phyloP scores from a whole-genome alignment of 2,888 invertebrate species.

The Ennomos erosarius region DNA sequence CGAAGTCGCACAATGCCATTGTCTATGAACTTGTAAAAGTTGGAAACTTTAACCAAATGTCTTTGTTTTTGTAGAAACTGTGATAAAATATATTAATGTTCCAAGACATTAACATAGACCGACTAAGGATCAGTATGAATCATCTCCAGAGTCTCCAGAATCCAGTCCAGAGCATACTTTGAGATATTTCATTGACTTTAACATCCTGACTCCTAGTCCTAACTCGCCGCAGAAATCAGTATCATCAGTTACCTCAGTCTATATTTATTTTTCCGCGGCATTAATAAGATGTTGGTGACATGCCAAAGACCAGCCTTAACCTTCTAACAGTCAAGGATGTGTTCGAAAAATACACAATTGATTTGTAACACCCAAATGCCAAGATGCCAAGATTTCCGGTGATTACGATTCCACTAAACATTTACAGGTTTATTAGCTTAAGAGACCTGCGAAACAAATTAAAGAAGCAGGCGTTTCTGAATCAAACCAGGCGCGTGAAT shows the following conservation, averaged over 20 bases:
- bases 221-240: too few relatives aligned
- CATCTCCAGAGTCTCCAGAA: too few relatives aligned
- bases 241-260: not conserved
- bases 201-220: too few relatives aligned
- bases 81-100: too few relatives aligned
- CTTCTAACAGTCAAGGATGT: conserved; percentile 30
- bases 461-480: conserved; percentile 29
- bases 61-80: too few relatives aligned
- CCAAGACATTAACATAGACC: too few relatives aligned
- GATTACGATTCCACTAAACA: conserved; percentile 28
- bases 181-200: too few relatives aligned
- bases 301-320: conserved; percentile 22
- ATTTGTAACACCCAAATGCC: conserved; percentile 22
- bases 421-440: conserved; percentile 32
- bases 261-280: conserved; percentile 1
- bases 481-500: conserved; percentile 21
- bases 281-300: conserved; percentile 11
- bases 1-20: conserved; percentile 22
- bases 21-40: not conserved
- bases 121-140: too few relatives aligned
- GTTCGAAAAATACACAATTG: conserved; percentile 26
- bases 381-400: conserved; percentile 27
- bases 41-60: too few relatives aligned
- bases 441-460: conserved; percentile 25
- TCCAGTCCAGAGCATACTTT: too few relatives aligned